Base-by-base conservation (phyloP, 2,888 invertebrate species). In the Cataglyphis altisquamis region DNA sequence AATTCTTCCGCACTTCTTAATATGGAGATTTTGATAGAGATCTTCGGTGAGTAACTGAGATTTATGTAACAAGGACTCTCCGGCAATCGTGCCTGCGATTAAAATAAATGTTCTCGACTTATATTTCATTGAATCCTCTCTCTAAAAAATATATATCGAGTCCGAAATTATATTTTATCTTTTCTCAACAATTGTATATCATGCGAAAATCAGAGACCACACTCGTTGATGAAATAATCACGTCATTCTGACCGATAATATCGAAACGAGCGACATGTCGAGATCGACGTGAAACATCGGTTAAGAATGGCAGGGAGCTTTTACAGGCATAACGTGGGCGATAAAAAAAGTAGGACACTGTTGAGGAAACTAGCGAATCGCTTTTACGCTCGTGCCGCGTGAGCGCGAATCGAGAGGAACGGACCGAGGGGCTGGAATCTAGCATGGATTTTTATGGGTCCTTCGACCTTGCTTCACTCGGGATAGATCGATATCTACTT, bases 401-500 rank as follows among this genome's bases (percentile, higher is more conserved):
- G 32, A 45, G 36, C 18, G 73, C 6, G 45, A 45, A 45, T 32
- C 60, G 25, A 80, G 70, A 62, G 39, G 18, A 60, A n/a, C 12
- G 15, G 52, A 81, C 29, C 39, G 48, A 60, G 18, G 57, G 73
- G 48, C 63, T 63, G 15, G 39, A 52, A 52, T 63, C 29, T 73
- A 60, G 45, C 48, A 10, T 60, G 8, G 52, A 80, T 73, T 80
- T 80, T 80, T 80, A 80, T 48, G 80, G 48, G 60, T 74, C 29
- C 73, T 73, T 72, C 45, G 80, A 80, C 75, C 80, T 80, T 52
- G 60, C 21, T 60, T 74, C 21, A 36, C 57, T 68, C 36, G 39
- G 55, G 45, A 57, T 60, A 57, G 78, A 80, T 80, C 80, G 75
- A 80, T 75, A 60, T 62, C 55, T 74, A 45, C 39, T 81, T 64